A percentile compares a stretch with the other conserved stretches of the same genome.
Evolutionary conservation across 2,797 vertebrate genomes (phyloP).

Genomic region (Acridotheres tristis): DNA sequence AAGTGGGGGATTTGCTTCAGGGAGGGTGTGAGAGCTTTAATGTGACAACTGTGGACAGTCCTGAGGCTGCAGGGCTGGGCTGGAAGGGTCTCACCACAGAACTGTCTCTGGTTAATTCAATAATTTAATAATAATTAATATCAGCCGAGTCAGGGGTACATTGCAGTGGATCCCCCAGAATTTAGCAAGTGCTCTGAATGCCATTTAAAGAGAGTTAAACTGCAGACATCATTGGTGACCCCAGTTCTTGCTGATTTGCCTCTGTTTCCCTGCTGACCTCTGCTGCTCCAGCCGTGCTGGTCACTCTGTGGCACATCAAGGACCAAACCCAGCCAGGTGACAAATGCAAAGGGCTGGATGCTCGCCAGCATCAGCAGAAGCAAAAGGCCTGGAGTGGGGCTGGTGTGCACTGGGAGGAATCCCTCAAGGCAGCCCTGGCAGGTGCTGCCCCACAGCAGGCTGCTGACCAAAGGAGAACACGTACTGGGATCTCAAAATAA

Average conservation of each 20-base stretch:
- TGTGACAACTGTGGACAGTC: not conserved
- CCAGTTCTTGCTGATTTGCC: not conserved
- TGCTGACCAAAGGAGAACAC: not conserved
- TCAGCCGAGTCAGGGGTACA: accelerated
- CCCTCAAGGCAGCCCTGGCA: not conserved
- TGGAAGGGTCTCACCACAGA: not conserved
- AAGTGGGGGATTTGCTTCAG: not conserved
- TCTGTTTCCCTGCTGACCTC: not conserved
- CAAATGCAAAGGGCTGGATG: not conserved
- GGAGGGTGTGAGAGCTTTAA: not conserved
- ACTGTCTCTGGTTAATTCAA: accelerated
- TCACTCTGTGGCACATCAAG: not conserved
- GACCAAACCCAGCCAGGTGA: not conserved
- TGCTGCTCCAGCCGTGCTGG: not conserved
- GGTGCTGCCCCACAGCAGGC: not conserved
- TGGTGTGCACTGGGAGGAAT: not conserved
- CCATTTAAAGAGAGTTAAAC: not conserved
- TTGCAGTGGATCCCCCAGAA: not conserved
- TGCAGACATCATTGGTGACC: not conserved
- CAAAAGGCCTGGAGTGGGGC: not conserved
- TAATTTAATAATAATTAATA: no score
- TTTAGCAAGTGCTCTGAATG: not conserved
- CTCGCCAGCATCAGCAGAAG: not conserved
- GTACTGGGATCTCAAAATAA: not conserved
- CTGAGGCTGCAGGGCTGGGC: not conserved